Evolutionary conservation across 2,797 vertebrate species (phyloP), one percentile per base, ranked within the genome.

Genomic region (Parauchenoglanis ngamensis): DNA sequence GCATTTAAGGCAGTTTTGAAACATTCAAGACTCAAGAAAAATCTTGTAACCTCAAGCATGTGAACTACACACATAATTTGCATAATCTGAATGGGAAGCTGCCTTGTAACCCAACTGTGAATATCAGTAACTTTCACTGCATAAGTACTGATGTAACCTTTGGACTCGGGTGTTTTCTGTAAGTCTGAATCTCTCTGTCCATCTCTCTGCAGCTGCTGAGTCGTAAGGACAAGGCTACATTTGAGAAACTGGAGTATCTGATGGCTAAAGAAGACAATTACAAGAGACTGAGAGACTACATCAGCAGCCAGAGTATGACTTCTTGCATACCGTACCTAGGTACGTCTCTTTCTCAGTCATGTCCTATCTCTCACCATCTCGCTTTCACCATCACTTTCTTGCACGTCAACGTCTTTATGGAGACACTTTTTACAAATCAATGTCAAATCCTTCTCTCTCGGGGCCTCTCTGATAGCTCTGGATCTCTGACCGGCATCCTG

Each of bases 211-310:
- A 99, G 98, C 94, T 99, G 90, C 70, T 99, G 92, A 99, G 97
- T 94, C 97, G 98, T 83, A 99, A 99, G 93, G 98, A 99, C 94
- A 99, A 98, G 95, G 95, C 98, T 23, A 97, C 96, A 0, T 99
- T 99, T 94, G 98, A 99, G 91, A 97, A 98, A 61, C 90, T 99
- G 87, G 98, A 99, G 91, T 99, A 98, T 93, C 96, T 99, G 92
- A 99, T 99, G 97, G 97, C 98, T 93, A 99, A 99, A 96, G 98
- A 99, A 95, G 98, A 99, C 94, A 99, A 99, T 95, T 99, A 99
- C 92, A 99, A 99, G 93, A 97, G 98, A 78, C 96, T 99, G 92
- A 96, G 98, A 94, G 97, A 99, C 93, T 98, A 96, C 93, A 98
- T 99, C 92, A 97, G 96, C 94, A 99, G 97, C 94, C 96, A 99